A percentile compares a stretch with the other conserved stretches of the same genome.
phyloP scores from a whole-genome alignment of 2,888 invertebrate species.

The Napeogenes sylphis region DNA sequence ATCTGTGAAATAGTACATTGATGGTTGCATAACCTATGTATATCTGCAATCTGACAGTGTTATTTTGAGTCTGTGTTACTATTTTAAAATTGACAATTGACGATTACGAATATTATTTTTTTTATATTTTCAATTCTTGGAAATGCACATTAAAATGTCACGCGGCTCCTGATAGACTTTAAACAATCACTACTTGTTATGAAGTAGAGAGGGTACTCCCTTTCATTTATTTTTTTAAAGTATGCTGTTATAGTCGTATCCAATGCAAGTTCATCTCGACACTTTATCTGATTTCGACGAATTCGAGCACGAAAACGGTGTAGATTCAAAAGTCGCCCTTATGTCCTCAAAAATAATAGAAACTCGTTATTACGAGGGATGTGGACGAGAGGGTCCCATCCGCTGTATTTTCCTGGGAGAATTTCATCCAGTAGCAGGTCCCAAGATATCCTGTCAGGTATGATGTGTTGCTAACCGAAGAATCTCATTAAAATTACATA shows the following conservation, averaged over 20 bases:
- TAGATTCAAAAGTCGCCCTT: conserved; percentile 40
- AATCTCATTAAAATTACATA: not conserved
- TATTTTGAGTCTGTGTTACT: conserved; percentile 6
- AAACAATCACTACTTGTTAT: conserved; percentile 6
- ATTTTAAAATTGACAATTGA: conserved; percentile 16
- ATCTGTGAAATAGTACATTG: too few relatives aligned
- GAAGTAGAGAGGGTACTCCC: conserved; percentile 4
- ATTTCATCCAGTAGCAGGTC: conserved; percentile 87
- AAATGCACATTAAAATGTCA: conserved; percentile 31
- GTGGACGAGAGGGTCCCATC: conserved; percentile 85
- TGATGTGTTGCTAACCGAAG: conserved; percentile 26
- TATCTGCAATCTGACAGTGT: too few relatives aligned
- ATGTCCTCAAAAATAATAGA: conserved; percentile 62
- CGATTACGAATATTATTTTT: conserved; percentile 11
- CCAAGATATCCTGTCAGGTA: conserved; percentile 91
- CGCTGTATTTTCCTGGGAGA: conserved; percentile 89
- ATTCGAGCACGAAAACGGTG: conserved; percentile 40
- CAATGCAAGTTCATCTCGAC: conserved; percentile 27
- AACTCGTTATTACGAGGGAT: conserved; percentile 78
- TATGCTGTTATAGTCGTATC: conserved; percentile 22
- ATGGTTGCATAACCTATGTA: too few relatives aligned
- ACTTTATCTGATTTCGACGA: conserved; percentile 26
- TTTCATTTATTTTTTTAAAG: conserved; percentile 10
- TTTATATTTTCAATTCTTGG: conserved; percentile 27
- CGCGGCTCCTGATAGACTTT: conserved; percentile 22